Conservation (phyloP, 2,888 invertebrate genomes). For the Drosophila yooni region DNA sequence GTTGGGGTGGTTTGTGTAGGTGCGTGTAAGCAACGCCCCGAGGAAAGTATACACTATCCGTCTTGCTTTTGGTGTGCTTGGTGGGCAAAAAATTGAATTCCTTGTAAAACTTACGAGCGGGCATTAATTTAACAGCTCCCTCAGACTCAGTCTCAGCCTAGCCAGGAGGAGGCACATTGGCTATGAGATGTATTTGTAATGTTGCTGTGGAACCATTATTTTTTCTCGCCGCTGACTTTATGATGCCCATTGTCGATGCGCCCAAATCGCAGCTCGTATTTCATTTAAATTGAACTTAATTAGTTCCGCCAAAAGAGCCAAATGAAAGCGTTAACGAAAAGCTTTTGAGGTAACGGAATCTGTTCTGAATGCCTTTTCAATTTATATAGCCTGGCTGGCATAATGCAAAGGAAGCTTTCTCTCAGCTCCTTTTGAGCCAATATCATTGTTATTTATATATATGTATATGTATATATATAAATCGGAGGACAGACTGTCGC, state of each 20-base stretch:
- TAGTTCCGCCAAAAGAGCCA: constrained; percentile 68
- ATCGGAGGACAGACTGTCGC: constrained; percentile 19
- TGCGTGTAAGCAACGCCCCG: constrained; percentile 48
- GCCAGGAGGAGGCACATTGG: constrained; percentile 64
- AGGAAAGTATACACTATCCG: constrained; percentile 66
- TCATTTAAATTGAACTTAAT: constrained; percentile 81
- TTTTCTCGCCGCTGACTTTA: constrained; percentile 56
- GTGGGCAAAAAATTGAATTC: constrained; percentile 81
- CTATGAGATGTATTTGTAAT: constrained; percentile 36
- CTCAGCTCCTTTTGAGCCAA: constrained; percentile 12
- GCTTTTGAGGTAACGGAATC: constrained; percentile 23
- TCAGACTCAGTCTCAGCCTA: constrained; percentile 10
- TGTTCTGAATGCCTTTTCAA: constrained; percentile 75
- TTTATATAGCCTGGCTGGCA: constrained; percentile 61
- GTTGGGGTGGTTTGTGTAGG: constrained; percentile 6
- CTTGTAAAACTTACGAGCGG: constrained; percentile 82
- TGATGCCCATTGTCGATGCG: constrained; percentile 72
- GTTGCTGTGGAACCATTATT: constrained; percentile 51
- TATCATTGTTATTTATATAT: constrained; percentile 28
- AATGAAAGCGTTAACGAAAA: constrained; percentile 17
- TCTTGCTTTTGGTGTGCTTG: constrained; percentile 70
- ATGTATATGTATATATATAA: constrained; percentile 5
- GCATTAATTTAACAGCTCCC: constrained; percentile 82
- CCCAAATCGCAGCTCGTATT: constrained; percentile 76
- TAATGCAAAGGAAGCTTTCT: constrained; percentile 8